Evolutionary conservation across 2,797 vertebrate genomes (phyloP), one percentile per base, ranked within the genome.

Genomic region (Xiphophorus birchmanni): DNA sequence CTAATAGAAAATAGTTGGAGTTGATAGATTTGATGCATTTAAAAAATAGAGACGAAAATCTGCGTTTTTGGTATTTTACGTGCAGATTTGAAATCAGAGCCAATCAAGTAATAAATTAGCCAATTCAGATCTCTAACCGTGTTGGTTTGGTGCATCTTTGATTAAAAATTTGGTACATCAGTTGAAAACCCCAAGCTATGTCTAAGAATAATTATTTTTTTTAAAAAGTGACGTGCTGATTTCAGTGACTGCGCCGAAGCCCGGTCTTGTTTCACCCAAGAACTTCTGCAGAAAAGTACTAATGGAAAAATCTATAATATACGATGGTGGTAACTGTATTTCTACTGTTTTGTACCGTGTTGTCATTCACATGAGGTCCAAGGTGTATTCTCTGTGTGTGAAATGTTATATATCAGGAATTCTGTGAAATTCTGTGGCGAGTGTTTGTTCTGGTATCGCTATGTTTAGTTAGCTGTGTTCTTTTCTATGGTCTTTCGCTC

Each of bases 281-380:
- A 94, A 92, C 85, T 74, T 90, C 90, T 92, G 81, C 75, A 84
- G 81, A 91, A 91, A 88, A 76, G 74, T 89, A 90, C 86, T 86
- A 91, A 47, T 84, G 88, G 87, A 91, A 87, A 83, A 92, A 82
- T 90, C 92, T 93, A 93, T 93, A 90, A 86, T 88, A 93, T 86
- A 91, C 92, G 80, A 87, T 90, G 90, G 90, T 94, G 91, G 89
- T 93, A 92, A 89, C 83, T 91, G 93, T 94, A 92, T 95, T 94
- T 95, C 84, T 92, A 94, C 90, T 93, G 92, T 94, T 95, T 94
- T 95, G 92, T 95, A 94, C 89, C 76, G 94, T 95, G 92, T 91
- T 90, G 93, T 94, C 93, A 93, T 94, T 94, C 90, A 95, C 94
- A 94, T 93, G 91, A 93, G 94, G 94, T 95, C 91, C 93, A 94